A percentile compares a stretch with the other conserved stretches of the same genome.
Evolutionary conservation across 1,140 invertebrate species (phyloP).

Genomic region (Portunus trituberculatus): DNA sequence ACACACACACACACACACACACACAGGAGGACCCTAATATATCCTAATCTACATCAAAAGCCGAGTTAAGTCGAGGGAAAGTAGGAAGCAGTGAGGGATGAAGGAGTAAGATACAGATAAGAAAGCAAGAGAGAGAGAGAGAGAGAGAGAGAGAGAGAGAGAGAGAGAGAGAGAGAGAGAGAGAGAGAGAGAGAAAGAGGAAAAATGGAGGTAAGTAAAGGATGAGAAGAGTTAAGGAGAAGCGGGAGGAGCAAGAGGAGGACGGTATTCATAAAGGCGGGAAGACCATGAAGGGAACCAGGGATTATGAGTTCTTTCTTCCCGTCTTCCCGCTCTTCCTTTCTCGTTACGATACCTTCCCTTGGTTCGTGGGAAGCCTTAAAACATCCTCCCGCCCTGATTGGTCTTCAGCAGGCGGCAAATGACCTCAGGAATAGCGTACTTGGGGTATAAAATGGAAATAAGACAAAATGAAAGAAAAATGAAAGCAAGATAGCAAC

Average conservation of each 20-base stretch:
- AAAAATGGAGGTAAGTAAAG: not conserved
- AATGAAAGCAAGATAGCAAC: too few species aligned
- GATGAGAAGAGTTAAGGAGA: not conserved
- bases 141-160: not conserved
- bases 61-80: too few species aligned
- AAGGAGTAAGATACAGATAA: too few species aligned
- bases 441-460: not conserved
- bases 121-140: too few species aligned
- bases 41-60: too few species aligned
- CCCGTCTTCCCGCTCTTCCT: not conserved
- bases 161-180: too few species aligned
- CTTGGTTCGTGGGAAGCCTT: not conserved
- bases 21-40: too few species aligned
- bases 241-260: too few species aligned
- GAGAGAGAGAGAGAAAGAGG: not conserved
- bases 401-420: not conserved
- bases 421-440: not conserved
- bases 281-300: not conserved
- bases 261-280: too few species aligned
- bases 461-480: not conserved
- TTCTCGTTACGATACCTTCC: not conserved
- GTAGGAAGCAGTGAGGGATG: too few species aligned
- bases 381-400: not conserved
- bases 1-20: too few species aligned
- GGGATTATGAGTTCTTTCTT: not conserved